Evolutionary conservation across 2,797 vertebrate species (phyloP), one percentile per base, ranked within the genome.

Genomic region (Remorina albescens): DNA sequence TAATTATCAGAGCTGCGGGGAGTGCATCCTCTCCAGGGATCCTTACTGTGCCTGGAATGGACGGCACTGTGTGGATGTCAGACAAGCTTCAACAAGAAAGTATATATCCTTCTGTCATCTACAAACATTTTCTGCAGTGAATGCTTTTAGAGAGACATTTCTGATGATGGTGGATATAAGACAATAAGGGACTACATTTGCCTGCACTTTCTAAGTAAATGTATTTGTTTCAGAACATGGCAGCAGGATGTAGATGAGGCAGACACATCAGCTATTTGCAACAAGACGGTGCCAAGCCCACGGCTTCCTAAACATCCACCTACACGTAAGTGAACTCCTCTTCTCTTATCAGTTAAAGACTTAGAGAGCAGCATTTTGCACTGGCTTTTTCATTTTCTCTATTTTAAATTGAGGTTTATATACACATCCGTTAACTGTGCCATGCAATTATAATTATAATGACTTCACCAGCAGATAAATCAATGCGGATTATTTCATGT

Each of bases 31-130:
- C 47, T 96, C 97, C 4, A 96, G 97, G 79, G 98, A 99, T 82
- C 98, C 98, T 3, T 98, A 97, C 94, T 99, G 98, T 0, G 97
- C 95, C n/a, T 99, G 98, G 98, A 93, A 86, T 2, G 90, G 89
- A 54, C 93, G 84, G 1, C 87, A 90, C 72, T 99, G 98, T 83
- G 88, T 46, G 26, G 93, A 94, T 67, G 87, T 95, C 74, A 93
- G 91, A 76, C 71, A 65, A 63, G 75, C 87, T 67, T 55, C 87
- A 10, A 32, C 85, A 23, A 92, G 86, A 80, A 93, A 83, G 95
- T 92, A 88, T 26, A 84, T 58, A 64, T 55, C 69, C 16, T 15
- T 51, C 59, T 74, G n/a, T 47, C 21, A 56, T 59, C 34, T 39
- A 19, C 57, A 30, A 42, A 53, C 28, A 58, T 23, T 62, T n/a